These are phyloP conservation scores for Diphyllodes magnificus DNA, from an alignment of 2,113 vertebrate species.

Conservation along the genomic window DNA sequence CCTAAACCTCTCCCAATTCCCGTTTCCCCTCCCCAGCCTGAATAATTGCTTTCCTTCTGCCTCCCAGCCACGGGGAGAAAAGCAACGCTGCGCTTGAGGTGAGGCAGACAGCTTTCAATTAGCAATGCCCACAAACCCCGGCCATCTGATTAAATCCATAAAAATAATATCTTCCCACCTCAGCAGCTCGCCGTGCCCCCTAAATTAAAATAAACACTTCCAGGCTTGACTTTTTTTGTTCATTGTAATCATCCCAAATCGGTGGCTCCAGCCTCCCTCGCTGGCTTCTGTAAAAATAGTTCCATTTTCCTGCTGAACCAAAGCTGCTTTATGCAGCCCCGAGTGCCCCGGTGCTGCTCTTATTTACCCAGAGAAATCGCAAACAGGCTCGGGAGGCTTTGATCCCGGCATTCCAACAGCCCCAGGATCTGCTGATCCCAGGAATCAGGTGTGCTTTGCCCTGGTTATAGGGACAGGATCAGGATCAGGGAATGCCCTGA, in stretches of 20 bases:
- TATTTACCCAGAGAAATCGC: not conserved
- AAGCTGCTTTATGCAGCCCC: not conserved
- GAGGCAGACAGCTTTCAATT: not conserved
- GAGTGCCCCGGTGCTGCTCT: not conserved
- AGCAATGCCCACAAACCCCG: not conserved
- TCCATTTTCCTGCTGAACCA: constrained; percentile 31
- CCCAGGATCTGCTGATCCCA: not conserved
- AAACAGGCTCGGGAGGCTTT: not conserved
- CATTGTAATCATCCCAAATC: constrained; percentile 36
- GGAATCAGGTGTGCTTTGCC: not conserved
- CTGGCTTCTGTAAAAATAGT: constrained; percentile 38
- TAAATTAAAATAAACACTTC: constrained; percentile 37
- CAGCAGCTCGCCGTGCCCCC: not conserved
- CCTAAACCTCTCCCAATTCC: not conserved
- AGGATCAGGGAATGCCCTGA: not conserved
- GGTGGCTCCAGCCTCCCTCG: constrained; percentile 16
- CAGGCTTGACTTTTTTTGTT: not conserved
- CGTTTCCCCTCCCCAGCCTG: too few relatives aligned
- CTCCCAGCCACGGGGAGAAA: not conserved
- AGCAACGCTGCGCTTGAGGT: not conserved
- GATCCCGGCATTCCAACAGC: not conserved
- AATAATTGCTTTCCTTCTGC: not conserved
- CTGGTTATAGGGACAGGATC: not conserved
- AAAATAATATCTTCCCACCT: constrained; percentile 11
- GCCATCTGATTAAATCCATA: constrained; percentile 8